Evolutionary conservation across 1,140 invertebrate species (phyloP).

Genomic region (Drosophila lacteicornis): DNA sequence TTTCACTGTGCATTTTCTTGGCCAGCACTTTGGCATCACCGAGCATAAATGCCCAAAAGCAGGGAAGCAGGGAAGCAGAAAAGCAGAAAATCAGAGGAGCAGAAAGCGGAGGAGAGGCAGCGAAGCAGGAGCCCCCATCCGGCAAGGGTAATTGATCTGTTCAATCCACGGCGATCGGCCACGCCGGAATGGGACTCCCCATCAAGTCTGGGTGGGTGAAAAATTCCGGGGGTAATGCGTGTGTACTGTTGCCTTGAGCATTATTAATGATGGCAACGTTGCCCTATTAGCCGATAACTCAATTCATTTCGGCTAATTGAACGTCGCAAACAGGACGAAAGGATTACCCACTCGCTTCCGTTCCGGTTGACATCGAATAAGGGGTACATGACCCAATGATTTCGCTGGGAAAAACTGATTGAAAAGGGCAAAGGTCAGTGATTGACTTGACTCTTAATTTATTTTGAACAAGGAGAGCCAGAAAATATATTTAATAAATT

Average conservation of each 20-base stretch:
- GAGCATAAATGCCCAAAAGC: conserved; percentile 4
- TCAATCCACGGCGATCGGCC: conserved; percentile 67
- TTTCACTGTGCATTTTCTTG: conserved; percentile 5
- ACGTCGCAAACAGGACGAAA: conserved; percentile 44
- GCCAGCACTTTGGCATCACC: conserved; percentile 10
- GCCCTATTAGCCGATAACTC: conserved; percentile 76
- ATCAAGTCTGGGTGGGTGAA: conserved; percentile 12
- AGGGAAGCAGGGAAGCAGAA: conserved; percentile 7
- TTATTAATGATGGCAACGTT: conserved; percentile 75
- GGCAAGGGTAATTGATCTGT: conserved; percentile 77
- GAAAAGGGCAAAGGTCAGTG: conserved; percentile 11
- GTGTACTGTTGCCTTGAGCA: conserved; percentile 45
- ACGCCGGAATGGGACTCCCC: conserved; percentile 73
- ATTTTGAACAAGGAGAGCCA: too few species aligned
- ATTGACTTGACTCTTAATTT: neutral
- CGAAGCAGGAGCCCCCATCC: conserved; percentile 29
- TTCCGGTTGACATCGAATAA: conserved; percentile 9
- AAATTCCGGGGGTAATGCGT: conserved; percentile 3
- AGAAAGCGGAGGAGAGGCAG: conserved; percentile 1
- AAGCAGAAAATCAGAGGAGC: conserved; percentile 14
- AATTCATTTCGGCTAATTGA: conserved; percentile 78
- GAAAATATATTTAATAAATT: neutral
- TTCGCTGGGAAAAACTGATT: neutral
- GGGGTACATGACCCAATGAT: conserved; percentile 7
- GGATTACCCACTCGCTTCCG: conserved; percentile 34